These are phyloP conservation scores for Cariama cristata DNA, from an alignment of 2,113 vertebrate genomes.

Conservation along the genomic window DNA sequence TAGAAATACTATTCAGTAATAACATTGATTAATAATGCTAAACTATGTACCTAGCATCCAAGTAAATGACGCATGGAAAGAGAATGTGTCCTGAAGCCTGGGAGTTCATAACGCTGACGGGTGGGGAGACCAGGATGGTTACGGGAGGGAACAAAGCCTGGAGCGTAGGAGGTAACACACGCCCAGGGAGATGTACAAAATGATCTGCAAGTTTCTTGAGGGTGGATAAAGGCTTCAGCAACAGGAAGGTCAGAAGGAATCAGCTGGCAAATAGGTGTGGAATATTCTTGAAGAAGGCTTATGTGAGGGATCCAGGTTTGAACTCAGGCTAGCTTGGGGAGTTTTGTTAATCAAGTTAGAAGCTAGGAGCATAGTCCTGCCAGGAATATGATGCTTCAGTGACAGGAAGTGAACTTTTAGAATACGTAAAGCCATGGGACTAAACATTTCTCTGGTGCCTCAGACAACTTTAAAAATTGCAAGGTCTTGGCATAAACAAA, in stretches of 20 bases:
- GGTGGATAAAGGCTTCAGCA: background rate
- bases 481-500: background rate
- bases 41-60: background rate
- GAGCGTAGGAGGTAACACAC: background rate
- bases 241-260: constrained; percentile 47
- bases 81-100: background rate
- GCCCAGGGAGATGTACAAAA: background rate
- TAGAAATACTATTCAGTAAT: background rate
- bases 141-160: background rate
- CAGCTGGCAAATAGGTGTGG: background rate
- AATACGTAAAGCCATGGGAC: background rate
- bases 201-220: background rate
- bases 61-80: background rate
- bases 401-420: background rate
- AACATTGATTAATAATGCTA: background rate
- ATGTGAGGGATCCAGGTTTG: background rate
- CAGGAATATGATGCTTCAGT: background rate
- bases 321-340: background rate
- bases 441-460: background rate
- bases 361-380: background rate
- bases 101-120: background rate
- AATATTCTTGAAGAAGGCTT: background rate
- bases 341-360: background rate
- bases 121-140: background rate
- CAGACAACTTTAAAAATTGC: background rate